These are phyloP conservation scores for Thereva unica DNA, from an alignment of 2,888 invertebrate genomes.

Conservation along the genomic window DNA sequence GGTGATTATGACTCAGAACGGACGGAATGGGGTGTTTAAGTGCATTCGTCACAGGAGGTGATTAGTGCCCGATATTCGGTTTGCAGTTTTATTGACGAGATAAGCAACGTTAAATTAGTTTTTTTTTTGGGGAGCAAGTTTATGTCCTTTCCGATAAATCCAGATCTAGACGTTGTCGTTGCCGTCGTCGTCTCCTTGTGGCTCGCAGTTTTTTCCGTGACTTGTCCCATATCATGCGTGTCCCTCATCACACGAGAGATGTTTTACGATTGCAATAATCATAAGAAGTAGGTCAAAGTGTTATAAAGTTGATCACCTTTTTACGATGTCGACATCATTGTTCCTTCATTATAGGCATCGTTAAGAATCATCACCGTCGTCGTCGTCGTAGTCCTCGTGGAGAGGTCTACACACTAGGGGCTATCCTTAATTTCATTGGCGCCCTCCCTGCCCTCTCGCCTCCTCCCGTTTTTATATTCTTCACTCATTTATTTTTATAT, in stretches of 20 bases:
- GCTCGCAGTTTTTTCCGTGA: no score
- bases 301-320: slow-evolving; percentile 30
- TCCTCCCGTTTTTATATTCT: no score
- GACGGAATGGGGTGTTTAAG: slow-evolving; percentile 11
- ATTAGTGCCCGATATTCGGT: no score
- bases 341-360: slow-evolving; percentile 25
- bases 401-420: neutral
- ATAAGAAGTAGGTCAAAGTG: slow-evolving; percentile 20
- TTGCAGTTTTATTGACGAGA: no score
- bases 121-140: no score
- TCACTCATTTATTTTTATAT: slow-evolving; percentile 13
- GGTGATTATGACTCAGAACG: slow-evolving; percentile 21
- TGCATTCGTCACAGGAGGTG: no score
- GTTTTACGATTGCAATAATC: slow-evolving; percentile 26
- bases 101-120: no score
- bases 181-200: no score
- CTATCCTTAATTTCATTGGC: slow-evolving; percentile 18
- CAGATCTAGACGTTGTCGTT: no score
- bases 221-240: no score
- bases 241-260: neutral
- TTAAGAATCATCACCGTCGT: slow-evolving; percentile 20
- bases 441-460: neutral
- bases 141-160: no score
- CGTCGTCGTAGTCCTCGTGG: neutral
- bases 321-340: slow-evolving; percentile 32